Base-by-base conservation (phyloP, 1,140 invertebrate genomes). In the Calliphora vicina region DNA sequence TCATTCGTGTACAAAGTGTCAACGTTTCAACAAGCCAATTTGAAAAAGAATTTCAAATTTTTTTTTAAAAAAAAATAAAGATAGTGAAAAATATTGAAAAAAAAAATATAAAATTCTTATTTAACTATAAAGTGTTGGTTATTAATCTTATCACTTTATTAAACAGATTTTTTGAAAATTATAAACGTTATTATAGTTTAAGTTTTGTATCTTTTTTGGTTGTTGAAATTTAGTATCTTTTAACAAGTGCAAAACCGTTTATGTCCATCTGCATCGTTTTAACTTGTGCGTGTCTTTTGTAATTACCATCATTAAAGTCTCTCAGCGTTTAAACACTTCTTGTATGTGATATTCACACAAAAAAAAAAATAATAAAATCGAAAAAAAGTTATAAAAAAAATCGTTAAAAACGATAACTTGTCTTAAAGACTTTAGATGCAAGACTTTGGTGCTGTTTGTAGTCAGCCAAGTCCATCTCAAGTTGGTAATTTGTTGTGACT, bases 1-100 rank as follows among this genome's bases (percentile, higher is more conserved):
- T 78, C 74, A 78, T 78, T 78, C 74, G 74, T 78, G 42, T 43
- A 26, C n/a, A 20, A 45, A 43, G 42, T 78, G 74, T 78, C 74
- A 78, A 78, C 74, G 74, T 78, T 78, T 78, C 29, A 78, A 78
- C 74, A 78, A 67, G n/a, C 3, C 3, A 23, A 23, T 23, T 23
- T 67, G 8, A 67, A 67, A 67, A 67, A 67, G 8, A n/a, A n/a
- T n/a, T n/a, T n/a, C n/a, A n/a, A n/a, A n/a, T n/a, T n/a, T n/a
- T n/a, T 67, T 67, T 67, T 67, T 67, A 6, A 10, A 12, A 67
- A 67, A 67, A 67, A 67, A 67, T 1, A 67, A 23, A 67, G 10
- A 20, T 67, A 2, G 13, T 23, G 20, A 25, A 67, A 67, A 67
- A n/a, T 57, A 67, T 23, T 23, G 23, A 25, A 23, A 23, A 67